Base-by-base conservation (phyloP, 1,140 invertebrate genomes). In the Cyphomyrmex costatus region DNA sequence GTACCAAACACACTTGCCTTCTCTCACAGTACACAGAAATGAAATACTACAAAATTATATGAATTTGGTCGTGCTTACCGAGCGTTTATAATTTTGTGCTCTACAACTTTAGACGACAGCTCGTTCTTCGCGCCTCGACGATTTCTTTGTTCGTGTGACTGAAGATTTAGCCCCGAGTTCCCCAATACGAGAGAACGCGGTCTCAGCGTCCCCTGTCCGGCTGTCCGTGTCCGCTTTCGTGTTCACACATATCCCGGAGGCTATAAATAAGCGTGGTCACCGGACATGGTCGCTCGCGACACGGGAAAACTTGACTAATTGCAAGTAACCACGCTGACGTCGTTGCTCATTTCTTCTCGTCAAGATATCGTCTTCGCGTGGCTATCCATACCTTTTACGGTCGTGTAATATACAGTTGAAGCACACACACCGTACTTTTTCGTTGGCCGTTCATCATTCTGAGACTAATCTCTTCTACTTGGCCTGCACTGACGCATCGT, bases 401-500 rank as follows among this genome's bases (percentile, higher is more conserved):
- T 49, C 73, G 68, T 63, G 60, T 87, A 86, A 90, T 89, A 80
- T 86, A 87, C 87, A 86, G 80, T 89, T 86, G 85, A 78, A 89
- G 80, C 53, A 24, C 85, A 24, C 85, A 85, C 83, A 83, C 87
- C 61, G 82, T 84, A 87, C 80, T 92, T 91, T 90, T 92, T 89
- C 90, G 85, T 73, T 65, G 80, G 21, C 82, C 86, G 88, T 92
- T 87, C 87, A 91, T 92, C 90, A 92, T 91, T 86, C 85, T 66
- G 71, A 76, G 85, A 91, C 88, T 92, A 92, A 92, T 92, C 91
- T 92, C 89, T 92, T 92, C 91, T 91, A 92, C 91, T 92, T 87
- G 90, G 87, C 60, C 80, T 86, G 70, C 73, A 87, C 71, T 85
- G 88, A 88, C 87, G 87, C 87, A 77, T 92, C 88, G 88, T 92